Conservation (phyloP, 2,888 invertebrate genomes). For the Leucoma salicis region DNA sequence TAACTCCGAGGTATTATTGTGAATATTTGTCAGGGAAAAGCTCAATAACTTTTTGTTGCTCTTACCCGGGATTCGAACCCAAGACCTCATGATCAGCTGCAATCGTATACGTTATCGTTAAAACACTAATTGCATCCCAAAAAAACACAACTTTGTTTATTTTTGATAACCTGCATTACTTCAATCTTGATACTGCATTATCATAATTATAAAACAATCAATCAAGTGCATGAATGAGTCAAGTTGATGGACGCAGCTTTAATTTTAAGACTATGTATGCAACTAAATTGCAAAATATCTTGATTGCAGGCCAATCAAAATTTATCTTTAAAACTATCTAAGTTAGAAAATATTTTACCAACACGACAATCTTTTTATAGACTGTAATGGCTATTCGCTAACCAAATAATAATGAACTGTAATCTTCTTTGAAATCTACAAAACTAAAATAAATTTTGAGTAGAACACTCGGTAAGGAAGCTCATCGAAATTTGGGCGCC, state of each 20-base stretch:
- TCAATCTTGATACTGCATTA: conserved; percentile 68
- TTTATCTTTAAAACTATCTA: conserved; percentile 21
- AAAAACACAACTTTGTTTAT: conserved; percentile 54
- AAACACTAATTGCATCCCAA: no score
- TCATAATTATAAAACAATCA: conserved; percentile 61
- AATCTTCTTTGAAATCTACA: conserved; percentile 6
- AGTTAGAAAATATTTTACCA: conserved; percentile 24
- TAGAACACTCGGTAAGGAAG: conserved; percentile 22
- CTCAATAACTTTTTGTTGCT: no score
- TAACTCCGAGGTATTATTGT: no score
- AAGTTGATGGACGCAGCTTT: conserved; percentile 51
- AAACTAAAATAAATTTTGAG: conserved; percentile 8
- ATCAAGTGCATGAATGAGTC: conserved; percentile 48
- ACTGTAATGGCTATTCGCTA: conserved; percentile 29
- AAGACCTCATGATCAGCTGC: no score
- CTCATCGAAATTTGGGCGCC: conserved; percentile 43
- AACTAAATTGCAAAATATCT: conserved; percentile 29
- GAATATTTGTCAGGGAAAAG: no score
- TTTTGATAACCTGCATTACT: conserved; percentile 49
- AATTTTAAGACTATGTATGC: conserved; percentile 42
- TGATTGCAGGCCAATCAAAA: conserved; percentile 19
- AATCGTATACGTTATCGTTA: no score
- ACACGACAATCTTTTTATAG: conserved; percentile 25
- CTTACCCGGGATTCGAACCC: no score
- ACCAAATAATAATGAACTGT: conserved; percentile 40